Conservation (phyloP, 1,140 invertebrate genomes). For the Drosophila sucinea region DNA sequence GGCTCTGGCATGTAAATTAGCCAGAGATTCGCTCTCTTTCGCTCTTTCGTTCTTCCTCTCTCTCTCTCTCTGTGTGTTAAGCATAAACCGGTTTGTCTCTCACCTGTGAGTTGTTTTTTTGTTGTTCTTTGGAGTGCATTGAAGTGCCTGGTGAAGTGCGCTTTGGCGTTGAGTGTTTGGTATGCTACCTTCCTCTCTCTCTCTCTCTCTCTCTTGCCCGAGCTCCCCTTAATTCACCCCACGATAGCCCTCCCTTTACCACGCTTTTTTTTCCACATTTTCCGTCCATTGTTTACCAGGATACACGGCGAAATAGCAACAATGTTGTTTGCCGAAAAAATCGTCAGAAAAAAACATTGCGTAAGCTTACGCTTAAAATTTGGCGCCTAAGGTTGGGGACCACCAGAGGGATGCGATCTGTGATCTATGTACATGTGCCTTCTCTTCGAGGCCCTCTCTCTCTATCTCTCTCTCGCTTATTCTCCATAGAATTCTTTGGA, state of each 20-base stretch:
- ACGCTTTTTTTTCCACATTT: slow-evolving; percentile 15
- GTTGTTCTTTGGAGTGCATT: slow-evolving; percentile 55
- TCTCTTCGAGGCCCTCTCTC: neutral
- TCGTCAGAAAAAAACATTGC: neutral
- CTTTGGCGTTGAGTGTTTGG: slow-evolving; percentile 77
- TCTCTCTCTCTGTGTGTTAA: slow-evolving; percentile 29
- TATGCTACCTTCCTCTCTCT: slow-evolving; percentile 50
- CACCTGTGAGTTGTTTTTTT: slow-evolving; percentile 48
- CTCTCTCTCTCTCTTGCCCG: neutral
- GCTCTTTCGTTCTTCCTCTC: slow-evolving; percentile 31
- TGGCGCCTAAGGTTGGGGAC: slow-evolving; percentile 12
- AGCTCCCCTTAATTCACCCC: neutral
- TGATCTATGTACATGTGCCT: slow-evolving; percentile 1
- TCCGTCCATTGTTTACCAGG: slow-evolving; percentile 43
- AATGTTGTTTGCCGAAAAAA: slow-evolving; percentile 2
- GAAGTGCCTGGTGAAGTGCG: slow-evolving; percentile 67
- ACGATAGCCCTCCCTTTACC: slow-evolving; percentile 14
- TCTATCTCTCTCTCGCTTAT: slow-evolving; percentile 16
- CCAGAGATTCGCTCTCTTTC: slow-evolving; percentile 41
- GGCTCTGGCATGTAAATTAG: slow-evolving; percentile 74
- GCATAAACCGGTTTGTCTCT: slow-evolving; percentile 45
- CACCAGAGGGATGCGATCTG: slow-evolving; percentile 7
- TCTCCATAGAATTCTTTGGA: slow-evolving; percentile 61
- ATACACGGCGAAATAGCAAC: neutral
- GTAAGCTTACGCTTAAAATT: slow-evolving; percentile 19